Percentiles rank a stretch among this genome's conserved stretches.
These are phyloP conservation scores for Trachymyrmex septentrionalis DNA, from an alignment of 1,140 invertebrate genomes.

Conservation along the genomic window DNA sequence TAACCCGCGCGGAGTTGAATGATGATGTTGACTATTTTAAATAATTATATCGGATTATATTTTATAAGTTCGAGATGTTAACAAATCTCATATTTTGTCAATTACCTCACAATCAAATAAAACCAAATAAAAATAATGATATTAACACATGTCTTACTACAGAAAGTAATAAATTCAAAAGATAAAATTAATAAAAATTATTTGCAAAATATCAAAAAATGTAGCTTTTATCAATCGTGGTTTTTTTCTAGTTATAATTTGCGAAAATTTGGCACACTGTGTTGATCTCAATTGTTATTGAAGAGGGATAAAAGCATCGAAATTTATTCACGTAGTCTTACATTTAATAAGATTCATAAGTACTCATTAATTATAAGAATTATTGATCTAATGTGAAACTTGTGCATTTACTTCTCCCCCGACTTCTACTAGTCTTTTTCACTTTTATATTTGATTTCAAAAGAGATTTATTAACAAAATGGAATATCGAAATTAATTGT, in stretches of 20 bases:
- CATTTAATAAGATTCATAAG: too few species aligned
- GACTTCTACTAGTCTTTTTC: too few species aligned
- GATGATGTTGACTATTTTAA: constrained; percentile 7
- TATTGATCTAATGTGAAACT: too few species aligned
- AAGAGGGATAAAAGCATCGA: too few species aligned
- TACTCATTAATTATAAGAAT: too few species aligned
- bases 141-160: background rate
- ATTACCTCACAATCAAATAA: background rate
- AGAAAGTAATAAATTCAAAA: background rate
- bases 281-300: too few species aligned
- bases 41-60: background rate
- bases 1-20: constrained; percentile 1
- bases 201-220: background rate
- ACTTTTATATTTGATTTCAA: background rate
- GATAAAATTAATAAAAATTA: background rate
- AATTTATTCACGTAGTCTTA: too few species aligned
- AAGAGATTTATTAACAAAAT: background rate
- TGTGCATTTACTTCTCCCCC: too few species aligned
- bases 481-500: constrained; percentile 7
- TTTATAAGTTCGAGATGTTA: background rate
- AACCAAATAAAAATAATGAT: background rate
- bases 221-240: too few species aligned
- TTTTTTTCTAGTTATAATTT: too few species aligned
- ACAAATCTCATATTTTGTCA: background rate
- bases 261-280: too few species aligned